Percentiles rank a stretch among this genome's conserved stretches.
Conservation (phyloP, 2,113 vertebrate species). For the Apodemus speciosus region DNA sequence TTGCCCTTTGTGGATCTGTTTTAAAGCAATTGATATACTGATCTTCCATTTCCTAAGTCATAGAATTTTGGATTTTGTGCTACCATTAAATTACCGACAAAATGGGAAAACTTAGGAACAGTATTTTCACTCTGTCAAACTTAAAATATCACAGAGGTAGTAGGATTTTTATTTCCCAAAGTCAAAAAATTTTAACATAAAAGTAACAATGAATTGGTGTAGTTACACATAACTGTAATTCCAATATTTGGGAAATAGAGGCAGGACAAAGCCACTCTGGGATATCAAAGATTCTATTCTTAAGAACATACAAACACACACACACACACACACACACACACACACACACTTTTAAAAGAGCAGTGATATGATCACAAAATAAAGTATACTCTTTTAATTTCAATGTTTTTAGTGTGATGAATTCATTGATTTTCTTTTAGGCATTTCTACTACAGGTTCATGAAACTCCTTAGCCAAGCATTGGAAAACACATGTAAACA, state of each 20-base stretch:
- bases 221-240: neutral
- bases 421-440: neutral
- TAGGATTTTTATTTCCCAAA: slow-evolving; percentile 20
- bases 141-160: neutral
- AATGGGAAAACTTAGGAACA: neutral
- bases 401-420: neutral
- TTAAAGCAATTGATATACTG: neutral
- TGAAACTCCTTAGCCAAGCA: neutral
- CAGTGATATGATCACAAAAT: neutral
- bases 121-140: slow-evolving; percentile 20
- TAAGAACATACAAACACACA: neutral
- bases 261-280: neutral
- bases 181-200: slow-evolving; percentile 7
- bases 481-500: neutral
- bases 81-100: slow-evolving; percentile 27
- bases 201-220: neutral
- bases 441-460: neutral
- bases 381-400: neutral
- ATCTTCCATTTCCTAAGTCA: slow-evolving; percentile 34
- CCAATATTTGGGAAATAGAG: neutral
- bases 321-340: no score
- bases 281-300: neutral
- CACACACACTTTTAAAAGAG: neutral
- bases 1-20: slow-evolving; percentile 4
- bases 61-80: neutral